Conservation (phyloP, 1,140 invertebrate species). For the Mactra quadrangularis region DNA sequence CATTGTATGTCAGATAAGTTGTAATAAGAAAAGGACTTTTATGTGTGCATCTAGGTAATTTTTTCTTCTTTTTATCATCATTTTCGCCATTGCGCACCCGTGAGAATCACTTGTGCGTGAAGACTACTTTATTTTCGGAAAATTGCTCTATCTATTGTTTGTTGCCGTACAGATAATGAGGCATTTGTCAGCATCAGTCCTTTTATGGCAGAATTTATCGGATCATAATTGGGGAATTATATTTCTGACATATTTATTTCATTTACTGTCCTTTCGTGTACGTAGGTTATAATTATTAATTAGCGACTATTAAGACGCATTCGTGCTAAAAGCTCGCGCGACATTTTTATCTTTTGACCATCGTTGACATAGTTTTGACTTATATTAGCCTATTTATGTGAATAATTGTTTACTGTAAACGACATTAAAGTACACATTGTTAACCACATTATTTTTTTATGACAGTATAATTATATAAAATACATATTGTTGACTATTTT, state of each 20-base stretch:
- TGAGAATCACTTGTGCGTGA: constrained; percentile 28
- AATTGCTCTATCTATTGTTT: constrained; percentile 22
- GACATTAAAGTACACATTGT: too few species aligned
- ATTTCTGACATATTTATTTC: constrained; percentile 37
- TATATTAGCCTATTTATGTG: too few species aligned
- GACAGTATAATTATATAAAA: too few species aligned
- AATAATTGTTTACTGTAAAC: too few species aligned
- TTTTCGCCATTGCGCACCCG: neutral
- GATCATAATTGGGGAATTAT: constrained; percentile 31
- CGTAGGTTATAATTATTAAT: neutral
- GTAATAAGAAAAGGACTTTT: constrained; percentile 36
- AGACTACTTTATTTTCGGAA: constrained; percentile 27
- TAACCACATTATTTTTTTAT: too few species aligned
- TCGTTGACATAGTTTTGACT: too few species aligned
- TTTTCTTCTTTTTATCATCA: constrained; percentile 4
- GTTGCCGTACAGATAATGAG: constrained; percentile 5
- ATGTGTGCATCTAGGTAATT: neutral
- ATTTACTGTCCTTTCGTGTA: constrained; percentile 20
- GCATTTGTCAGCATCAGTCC: neutral
- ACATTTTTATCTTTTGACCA: too few species aligned
- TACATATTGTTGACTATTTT: too few species aligned
- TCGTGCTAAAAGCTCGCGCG: constrained; percentile 20
- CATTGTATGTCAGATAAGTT: constrained; percentile 13
- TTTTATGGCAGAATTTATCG: constrained; percentile 32
- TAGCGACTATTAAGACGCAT: neutral